Evolutionary conservation across 2,797 vertebrate species (phyloP).

Genomic region (Muscicapa striata): DNA sequence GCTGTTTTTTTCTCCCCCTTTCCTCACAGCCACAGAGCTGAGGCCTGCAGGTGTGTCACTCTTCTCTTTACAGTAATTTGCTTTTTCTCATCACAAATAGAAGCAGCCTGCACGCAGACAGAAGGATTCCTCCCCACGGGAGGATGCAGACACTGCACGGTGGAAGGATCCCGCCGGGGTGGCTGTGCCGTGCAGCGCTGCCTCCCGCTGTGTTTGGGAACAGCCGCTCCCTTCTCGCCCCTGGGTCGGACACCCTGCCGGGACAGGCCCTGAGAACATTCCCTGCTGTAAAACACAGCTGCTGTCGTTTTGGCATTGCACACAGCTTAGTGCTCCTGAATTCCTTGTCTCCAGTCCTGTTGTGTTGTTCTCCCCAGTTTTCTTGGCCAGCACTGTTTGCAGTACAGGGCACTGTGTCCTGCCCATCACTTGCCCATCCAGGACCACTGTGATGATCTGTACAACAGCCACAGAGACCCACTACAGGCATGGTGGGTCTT

Average conservation of each 20-base stretch:
- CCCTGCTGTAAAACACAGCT: neutral
- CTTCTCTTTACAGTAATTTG: neutral
- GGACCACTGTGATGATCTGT: neutral
- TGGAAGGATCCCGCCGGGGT: neutral
- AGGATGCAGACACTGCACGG: fast-evolving
- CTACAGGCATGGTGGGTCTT: fast-evolving
- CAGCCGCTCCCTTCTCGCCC: neutral
- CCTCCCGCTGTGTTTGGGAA: neutral
- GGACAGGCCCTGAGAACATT: neutral
- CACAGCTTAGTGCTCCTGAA: neutral
- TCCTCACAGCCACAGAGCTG: neutral
- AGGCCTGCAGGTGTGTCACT: fast-evolving
- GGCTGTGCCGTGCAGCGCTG: fast-evolving
- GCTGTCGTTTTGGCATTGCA: neutral
- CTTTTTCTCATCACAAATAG: fast-evolving
- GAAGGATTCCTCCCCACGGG: neutral
- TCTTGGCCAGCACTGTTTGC: neutral
- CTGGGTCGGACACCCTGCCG: fast-evolving
- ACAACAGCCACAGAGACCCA: neutral
- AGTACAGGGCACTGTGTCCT: fast-evolving
- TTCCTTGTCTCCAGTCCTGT: neutral
- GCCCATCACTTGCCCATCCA: neutral
- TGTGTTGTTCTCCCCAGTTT: neutral
- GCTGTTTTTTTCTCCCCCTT: neutral
- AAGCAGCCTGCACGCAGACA: neutral